These are phyloP conservation scores for Quadroppia sp. DNA, from an alignment of 2,888 invertebrate genomes.

Conservation along the genomic window DNA sequence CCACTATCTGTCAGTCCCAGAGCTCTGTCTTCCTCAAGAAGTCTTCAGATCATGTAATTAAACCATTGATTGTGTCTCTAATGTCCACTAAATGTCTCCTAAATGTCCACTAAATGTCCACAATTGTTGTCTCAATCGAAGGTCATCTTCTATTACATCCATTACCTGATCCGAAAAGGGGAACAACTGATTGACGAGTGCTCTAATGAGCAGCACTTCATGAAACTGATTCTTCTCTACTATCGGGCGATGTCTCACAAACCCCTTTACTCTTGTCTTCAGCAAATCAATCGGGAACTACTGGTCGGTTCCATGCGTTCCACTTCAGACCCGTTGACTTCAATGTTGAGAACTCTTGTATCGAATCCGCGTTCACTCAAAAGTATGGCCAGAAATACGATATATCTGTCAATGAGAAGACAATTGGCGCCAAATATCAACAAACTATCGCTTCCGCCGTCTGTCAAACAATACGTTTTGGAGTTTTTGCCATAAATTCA, in stretches of 20 bases:
- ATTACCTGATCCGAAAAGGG: conserved; percentile 63
- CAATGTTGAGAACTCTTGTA: conserved; percentile 62
- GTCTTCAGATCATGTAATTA: conserved; percentile 56
- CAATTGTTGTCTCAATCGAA: conserved; percentile 52
- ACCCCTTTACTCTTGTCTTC: conserved; percentile 65
- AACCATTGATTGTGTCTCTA: neutral
- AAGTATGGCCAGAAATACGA: conserved; percentile 66
- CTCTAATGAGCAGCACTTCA: conserved; percentile 60
- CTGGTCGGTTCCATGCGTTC: conserved; percentile 59
- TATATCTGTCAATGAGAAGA: conserved; percentile 64
- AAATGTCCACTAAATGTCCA: no score
- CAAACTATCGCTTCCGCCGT: conserved; percentile 65
- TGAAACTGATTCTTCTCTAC: conserved; percentile 61
- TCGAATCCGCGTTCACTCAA: conserved; percentile 66
- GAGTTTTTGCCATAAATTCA: conserved; percentile 58
- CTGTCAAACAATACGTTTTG: conserved; percentile 65
- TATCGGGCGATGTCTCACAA: conserved; percentile 63
- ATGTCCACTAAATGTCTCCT: no score
- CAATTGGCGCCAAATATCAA: conserved; percentile 64
- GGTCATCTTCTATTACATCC: conserved; percentile 67
- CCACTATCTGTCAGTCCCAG: conserved; percentile 57
- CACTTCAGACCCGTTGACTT: conserved; percentile 58
- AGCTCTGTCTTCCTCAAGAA: conserved; percentile 59
- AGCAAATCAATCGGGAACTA: conserved; percentile 62
- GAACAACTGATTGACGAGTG: conserved; percentile 55